Base-by-base conservation (phyloP, 2,113 vertebrate species). In the Mustela lutreola region DNA sequence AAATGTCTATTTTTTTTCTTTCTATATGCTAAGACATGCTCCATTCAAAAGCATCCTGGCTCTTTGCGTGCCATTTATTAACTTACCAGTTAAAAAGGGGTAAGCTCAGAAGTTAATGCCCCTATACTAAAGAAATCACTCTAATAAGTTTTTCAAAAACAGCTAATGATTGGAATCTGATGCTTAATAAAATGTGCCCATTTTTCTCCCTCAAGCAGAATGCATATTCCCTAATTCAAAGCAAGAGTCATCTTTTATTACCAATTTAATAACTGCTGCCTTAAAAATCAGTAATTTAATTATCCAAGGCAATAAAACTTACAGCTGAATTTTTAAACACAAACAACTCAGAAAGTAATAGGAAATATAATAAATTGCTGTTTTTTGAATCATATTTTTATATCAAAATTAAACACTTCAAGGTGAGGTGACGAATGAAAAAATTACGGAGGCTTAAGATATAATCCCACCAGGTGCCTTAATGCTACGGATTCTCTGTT, bases 291-390 rank as follows among this genome's bases (percentile, higher is more conserved):
- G 58, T 97, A 95, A 76, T 53, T 83, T 95, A 97, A 93, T 91
- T 91, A 95, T 50, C 63, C 89, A 89, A 94, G 45, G 93, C 83
- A 96, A 42, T 31, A 70, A 6, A 97, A 96, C 56, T 98, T 93
- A 91, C 21, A 96, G 97, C 11, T 96, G 95, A 96, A 93, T 62
- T 78, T 82, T 97, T 97, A 96, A 94, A 97, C 48, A 97, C 60
- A 50, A 94, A 97, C 60, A 45, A 95, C 80, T 96, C 31, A 4
- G 42, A 67, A 93, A 92, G 80, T 53, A 96, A 97, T 31, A 92
- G 73, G 24, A 81, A 94, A 93, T 73, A 70, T 62, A 62, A 93
- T 48, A 98, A 42, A 82, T 50, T 84, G 86, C 16, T 94, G 1
- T 89, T 91, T 89, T 97, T 65, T 73, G 11, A 96, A 96, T 95